Percentiles rank a stretch among this genome's conserved stretches.
Conservation (phyloP, 2,888 invertebrate species). For the Drosophila mulleri region DNA sequence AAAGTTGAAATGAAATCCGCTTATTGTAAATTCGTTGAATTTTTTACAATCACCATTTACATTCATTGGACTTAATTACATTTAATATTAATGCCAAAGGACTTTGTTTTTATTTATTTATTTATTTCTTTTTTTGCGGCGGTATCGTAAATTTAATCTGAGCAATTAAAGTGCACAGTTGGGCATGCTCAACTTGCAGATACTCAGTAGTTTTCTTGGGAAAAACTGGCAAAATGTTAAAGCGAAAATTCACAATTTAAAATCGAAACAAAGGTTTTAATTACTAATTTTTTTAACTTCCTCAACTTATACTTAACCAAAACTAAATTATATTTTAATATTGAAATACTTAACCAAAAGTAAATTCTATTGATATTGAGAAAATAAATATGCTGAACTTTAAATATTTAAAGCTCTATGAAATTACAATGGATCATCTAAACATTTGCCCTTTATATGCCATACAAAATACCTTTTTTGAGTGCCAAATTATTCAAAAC, state of each 20-base stretch:
- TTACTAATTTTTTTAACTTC: too few species aligned
- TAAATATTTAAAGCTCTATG: neutral
- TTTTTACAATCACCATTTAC: constrained; percentile 6
- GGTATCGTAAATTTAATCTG: constrained; percentile 1
- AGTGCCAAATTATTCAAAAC: neutral
- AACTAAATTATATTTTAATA: too few species aligned
- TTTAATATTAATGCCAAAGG: constrained; percentile 6
- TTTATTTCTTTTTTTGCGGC: neutral
- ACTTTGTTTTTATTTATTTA: neutral
- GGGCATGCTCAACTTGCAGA: neutral
- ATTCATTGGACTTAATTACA: constrained; percentile 13
- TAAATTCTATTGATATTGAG: too few species aligned
- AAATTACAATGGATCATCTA: neutral
- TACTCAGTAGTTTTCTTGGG: neutral
- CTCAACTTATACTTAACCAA: too few species aligned
- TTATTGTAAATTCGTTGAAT: constrained; percentile 3
- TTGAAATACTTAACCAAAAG: too few species aligned
- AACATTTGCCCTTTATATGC: neutral
- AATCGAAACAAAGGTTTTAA: too few species aligned
- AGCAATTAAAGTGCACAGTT: neutral
- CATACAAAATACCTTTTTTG: neutral
- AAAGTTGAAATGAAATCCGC: constrained; percentile 4
- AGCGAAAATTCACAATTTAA: too few species aligned
- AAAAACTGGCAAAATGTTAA: neutral
- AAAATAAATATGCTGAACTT: neutral